These are phyloP conservation scores for Brevimyrus niger DNA, from an alignment of 2,113 vertebrate species.

Conservation along the genomic window DNA sequence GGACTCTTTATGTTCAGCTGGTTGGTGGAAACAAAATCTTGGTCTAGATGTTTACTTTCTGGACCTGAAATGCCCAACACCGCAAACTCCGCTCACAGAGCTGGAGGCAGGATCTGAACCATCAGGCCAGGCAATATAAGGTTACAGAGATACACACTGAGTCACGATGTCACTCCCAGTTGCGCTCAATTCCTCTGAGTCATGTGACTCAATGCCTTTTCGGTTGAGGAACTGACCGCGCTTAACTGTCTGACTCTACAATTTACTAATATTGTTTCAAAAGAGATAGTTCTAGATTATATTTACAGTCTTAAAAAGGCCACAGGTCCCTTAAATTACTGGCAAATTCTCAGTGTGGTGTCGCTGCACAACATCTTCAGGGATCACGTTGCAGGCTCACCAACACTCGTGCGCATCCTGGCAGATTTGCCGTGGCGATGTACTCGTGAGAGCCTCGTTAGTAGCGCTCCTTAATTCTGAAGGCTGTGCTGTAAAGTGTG, in stretches of 20 bases:
- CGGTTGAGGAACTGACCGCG: background rate
- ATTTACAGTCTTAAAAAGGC: background rate
- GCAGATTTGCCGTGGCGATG: background rate
- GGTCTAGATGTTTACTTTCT: background rate
- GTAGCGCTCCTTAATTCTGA: background rate
- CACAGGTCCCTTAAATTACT: background rate
- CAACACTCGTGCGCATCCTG: background rate
- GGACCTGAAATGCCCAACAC: background rate
- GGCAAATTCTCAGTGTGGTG: background rate
- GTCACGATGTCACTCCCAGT: background rate
- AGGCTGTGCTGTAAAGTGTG: background rate
- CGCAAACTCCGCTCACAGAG: background rate
- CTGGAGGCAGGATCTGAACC: background rate
- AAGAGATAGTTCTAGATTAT: background rate
- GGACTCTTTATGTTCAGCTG: background rate
- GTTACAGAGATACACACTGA: background rate
- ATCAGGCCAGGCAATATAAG: background rate
- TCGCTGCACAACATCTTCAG: background rate
- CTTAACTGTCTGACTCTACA: background rate
- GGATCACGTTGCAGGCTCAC: background rate
- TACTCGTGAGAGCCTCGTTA: background rate
- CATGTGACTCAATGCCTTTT: background rate
- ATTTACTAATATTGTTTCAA: background rate
- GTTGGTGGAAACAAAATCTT: background rate
- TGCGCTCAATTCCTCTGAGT: background rate